Evolutionary conservation across 2,888 invertebrate genomes (phyloP).

Genomic region (Brachypalpus laphriformis): DNA sequence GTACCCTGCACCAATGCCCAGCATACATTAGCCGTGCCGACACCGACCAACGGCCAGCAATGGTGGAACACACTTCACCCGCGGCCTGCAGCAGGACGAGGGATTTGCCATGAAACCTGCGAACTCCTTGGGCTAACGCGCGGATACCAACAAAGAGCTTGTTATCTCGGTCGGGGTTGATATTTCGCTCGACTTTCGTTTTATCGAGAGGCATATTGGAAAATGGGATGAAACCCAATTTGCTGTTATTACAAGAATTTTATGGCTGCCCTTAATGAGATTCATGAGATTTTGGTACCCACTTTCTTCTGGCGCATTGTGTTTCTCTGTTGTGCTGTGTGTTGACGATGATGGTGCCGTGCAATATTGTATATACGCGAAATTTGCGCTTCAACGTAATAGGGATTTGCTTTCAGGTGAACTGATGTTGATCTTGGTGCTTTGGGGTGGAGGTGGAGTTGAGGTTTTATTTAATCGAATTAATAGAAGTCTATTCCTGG

Average conservation of each 20-base stretch:
- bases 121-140: constrained; percentile 60
- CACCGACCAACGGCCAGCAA: constrained; percentile 33
- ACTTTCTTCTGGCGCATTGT: constrained; percentile 66
- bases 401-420: constrained; percentile 67
- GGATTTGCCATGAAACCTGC: constrained; percentile 21
- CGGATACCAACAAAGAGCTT: constrained; percentile 41
- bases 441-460: constrained; percentile 53
- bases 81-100: constrained; percentile 5
- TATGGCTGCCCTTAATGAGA: constrained; percentile 78
- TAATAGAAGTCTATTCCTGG: constrained; percentile 28
- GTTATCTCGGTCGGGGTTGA: constrained; percentile 57
- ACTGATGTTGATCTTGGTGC: constrained; percentile 62
- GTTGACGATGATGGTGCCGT: constrained; percentile 56
- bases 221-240: constrained; percentile 78
- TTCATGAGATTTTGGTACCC: constrained; percentile 77
- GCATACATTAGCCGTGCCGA: constrained; percentile 20
- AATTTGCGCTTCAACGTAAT: constrained; percentile 48
- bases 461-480: constrained; percentile 64
- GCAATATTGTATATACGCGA: constrained; percentile 65
- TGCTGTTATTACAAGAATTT: constrained; percentile 78
- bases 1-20: constrained; percentile 43
- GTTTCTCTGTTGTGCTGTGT: constrained; percentile 26
- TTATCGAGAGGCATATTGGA: constrained; percentile 72
- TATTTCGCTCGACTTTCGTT: constrained; percentile 67
- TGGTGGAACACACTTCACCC: constrained; percentile 42